Percentiles rank a stretch among this genome's conserved stretches.
These are phyloP conservation scores for Siderastrea radians DNA, from an alignment of 92 coral and sea anemone species.

Conservation along the genomic window DNA sequence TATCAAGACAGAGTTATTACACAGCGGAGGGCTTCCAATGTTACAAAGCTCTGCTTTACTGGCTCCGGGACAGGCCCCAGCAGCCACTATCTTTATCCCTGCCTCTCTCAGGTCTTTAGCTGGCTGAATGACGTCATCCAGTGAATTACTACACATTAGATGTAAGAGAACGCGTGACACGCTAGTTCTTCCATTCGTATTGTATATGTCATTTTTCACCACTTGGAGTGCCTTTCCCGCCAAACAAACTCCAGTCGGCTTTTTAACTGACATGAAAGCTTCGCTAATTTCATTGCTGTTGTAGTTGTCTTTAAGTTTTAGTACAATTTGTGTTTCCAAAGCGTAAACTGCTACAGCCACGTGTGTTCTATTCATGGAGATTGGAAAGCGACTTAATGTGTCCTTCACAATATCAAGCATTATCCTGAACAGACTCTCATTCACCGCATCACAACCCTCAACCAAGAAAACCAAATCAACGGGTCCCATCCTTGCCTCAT, in stretches of 20 bases:
- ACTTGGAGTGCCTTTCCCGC: conserved; percentile 81
- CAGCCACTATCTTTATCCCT: conserved; percentile 72
- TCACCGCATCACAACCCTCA: conserved; percentile 79
- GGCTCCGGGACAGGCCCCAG: conserved; percentile 75
- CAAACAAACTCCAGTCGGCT: conserved; percentile 69
- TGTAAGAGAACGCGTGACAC: conserved; percentile 69
- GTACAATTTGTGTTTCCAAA: conserved; percentile 52
- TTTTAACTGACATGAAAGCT: conserved; percentile 49
- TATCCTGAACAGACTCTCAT: conserved; percentile 68
- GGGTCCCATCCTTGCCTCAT: conserved; percentile 45
- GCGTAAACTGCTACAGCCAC: conserved; percentile 82
- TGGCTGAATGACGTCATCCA: conserved; percentile 79
- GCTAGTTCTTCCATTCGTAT: conserved; percentile 50
- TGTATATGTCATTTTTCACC: conserved; percentile 73
- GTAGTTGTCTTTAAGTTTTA: conserved; percentile 67
- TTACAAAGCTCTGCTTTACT: conserved; percentile 79
- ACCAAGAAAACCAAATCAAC: conserved; percentile 83
- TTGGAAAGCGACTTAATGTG: conserved; percentile 78
- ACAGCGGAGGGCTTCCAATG: conserved; percentile 84
- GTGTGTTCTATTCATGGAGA: conserved; percentile 76
- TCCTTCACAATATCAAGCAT: conserved; percentile 77
- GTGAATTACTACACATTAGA: conserved; percentile 80
- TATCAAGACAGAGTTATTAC: conserved; percentile 83
- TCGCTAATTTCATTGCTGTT: conserved; percentile 65
- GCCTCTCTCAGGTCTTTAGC: conserved; percentile 55